These are phyloP conservation scores for Xerus inauris DNA, from an alignment of 2,113 vertebrate species.

Conservation along the genomic window DNA sequence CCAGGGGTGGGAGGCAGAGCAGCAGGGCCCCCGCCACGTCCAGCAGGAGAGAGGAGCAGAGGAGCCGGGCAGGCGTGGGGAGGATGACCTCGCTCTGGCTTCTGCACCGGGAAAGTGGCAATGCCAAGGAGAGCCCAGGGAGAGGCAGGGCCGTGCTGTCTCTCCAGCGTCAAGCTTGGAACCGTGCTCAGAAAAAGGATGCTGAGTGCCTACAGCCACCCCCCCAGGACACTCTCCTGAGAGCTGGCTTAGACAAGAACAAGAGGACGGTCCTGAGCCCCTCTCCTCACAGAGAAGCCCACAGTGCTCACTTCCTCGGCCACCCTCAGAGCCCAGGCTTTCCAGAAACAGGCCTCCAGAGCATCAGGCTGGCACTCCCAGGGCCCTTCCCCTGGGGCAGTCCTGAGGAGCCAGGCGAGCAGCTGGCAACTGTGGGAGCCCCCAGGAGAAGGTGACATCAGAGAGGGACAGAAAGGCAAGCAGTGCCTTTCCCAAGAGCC, in stretches of 20 bases:
- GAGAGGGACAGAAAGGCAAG: neutral
- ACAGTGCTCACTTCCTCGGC: neutral
- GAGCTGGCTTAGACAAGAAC: neutral
- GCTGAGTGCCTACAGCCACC: too few relatives aligned
- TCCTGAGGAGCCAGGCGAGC: neutral
- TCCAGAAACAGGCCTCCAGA: neutral
- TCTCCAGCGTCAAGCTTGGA: neutral
- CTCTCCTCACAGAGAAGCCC: neutral
- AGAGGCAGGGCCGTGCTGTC: neutral
- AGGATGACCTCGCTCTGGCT: neutral
- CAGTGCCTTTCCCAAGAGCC: too few relatives aligned
- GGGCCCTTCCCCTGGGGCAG: neutral
- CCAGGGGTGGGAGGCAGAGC: too few relatives aligned
- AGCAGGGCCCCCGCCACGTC: neutral
- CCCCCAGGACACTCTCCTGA: neutral
- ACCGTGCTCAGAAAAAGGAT: neutral
- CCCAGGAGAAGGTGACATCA: neutral
- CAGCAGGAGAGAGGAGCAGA: neutral
- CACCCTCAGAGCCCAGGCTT: neutral
- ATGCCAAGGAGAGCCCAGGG: accelerated
- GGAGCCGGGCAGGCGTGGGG: accelerated
- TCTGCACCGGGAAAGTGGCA: too few relatives aligned
- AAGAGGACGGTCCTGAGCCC: neutral
- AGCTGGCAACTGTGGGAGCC: neutral
- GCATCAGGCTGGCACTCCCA: neutral